Evolutionary conservation across 2,888 invertebrate genomes (phyloP).

Genomic region (Andricus quercusramuli): DNA sequence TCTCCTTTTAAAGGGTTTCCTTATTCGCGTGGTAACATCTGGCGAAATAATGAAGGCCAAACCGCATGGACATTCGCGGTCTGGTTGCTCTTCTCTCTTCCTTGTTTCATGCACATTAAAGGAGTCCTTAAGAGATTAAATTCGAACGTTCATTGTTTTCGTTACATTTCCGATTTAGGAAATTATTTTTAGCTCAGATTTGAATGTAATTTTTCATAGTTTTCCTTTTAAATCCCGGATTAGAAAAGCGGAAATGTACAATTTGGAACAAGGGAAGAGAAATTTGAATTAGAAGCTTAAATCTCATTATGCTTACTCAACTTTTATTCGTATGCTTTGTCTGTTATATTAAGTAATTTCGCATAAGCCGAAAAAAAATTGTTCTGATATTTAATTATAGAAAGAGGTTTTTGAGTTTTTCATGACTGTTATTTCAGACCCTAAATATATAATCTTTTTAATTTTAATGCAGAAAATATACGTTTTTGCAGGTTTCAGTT

Average conservation of each 20-base stretch:
- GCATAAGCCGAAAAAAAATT: too few relatives aligned
- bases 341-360: neutral
- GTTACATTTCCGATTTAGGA: neutral
- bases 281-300: neutral
- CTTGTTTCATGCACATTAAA: slow-evolving; percentile 13
- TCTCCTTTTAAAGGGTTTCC: slow-evolving; percentile 58
- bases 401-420: too few relatives aligned
- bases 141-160: neutral
- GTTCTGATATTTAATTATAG: too few relatives aligned
- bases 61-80: slow-evolving; percentile 22
- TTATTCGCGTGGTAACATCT: slow-evolving; percentile 57
- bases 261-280: neutral
- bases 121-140: slow-evolving; percentile 10
- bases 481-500: too few relatives aligned
- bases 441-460: too few relatives aligned
- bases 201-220: neutral
- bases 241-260: neutral
- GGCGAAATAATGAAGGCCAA: slow-evolving; percentile 61
- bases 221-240: neutral
- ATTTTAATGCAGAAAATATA: too few relatives aligned
- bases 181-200: neutral
- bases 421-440: too few relatives aligned
- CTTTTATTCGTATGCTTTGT: neutral
- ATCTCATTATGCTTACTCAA: neutral
- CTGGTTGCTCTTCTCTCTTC: slow-evolving; percentile 8